Evolutionary conservation across 2,113 vertebrate genomes (phyloP).

Genomic region (human (Homo sapiens)): GRCh38 chr12:78641001-78641500

Average conservation of each 20-base stretch:
- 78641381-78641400: not conserved
- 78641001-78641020: not conserved
- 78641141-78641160: not conserved
- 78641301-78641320: not conserved
- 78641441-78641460: not conserved
- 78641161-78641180: not conserved
- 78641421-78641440: not conserved
- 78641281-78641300: conserved; percentile 9
- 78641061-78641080: not conserved
- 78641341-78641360: not conserved
- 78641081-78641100: not conserved
- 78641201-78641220: not conserved
- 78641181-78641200: not conserved
- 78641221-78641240: not conserved
- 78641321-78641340: not conserved
- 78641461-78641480: not conserved
- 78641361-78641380: not conserved
- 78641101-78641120: not conserved
- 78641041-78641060: not conserved
- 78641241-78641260: not conserved
- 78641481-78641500: not conserved
- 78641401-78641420: not conserved
- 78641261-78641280: not conserved
- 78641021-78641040: not conserved
- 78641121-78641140: not conserved